These are phyloP conservation scores for Pica pica DNA, from an alignment of 2,113 vertebrate genomes.

Conservation along the genomic window DNA sequence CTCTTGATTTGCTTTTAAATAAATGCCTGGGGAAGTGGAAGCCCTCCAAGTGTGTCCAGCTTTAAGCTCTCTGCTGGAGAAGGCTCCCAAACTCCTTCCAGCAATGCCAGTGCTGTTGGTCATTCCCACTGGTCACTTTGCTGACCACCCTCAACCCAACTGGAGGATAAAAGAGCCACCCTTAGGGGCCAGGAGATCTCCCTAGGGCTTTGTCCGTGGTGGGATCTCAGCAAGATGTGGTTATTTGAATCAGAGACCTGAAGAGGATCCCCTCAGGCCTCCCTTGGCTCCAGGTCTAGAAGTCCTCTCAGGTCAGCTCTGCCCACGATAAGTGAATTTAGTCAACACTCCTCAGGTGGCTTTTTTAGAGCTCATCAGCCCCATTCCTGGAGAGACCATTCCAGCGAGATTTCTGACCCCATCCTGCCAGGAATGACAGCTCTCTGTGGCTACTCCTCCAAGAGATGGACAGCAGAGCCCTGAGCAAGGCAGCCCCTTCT, in stretches of 20 bases:
- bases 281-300: background rate
- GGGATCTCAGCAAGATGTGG: background rate
- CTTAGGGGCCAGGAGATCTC: background rate
- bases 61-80: background rate
- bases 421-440: background rate
- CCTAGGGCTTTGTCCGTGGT: background rate
- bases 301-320: background rate
- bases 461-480: background rate
- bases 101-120: background rate
- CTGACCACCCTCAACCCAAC: background rate
- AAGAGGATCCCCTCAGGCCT: background rate
- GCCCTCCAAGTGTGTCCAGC: background rate
- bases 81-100: background rate
- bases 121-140: background rate
- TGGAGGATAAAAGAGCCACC: background rate
- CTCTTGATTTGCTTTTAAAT: background rate
- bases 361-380: background rate
- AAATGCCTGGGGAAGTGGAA: background rate
- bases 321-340: background rate
- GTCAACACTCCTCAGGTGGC: accelerated
- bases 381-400: background rate
- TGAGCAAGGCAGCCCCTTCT: background rate
- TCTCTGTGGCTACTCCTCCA: accelerated
- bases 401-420: background rate
- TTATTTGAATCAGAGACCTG: background rate